Base-by-base conservation (phyloP, 2,113 vertebrate genomes). In the Tachysurus fulvidraco region DNA sequence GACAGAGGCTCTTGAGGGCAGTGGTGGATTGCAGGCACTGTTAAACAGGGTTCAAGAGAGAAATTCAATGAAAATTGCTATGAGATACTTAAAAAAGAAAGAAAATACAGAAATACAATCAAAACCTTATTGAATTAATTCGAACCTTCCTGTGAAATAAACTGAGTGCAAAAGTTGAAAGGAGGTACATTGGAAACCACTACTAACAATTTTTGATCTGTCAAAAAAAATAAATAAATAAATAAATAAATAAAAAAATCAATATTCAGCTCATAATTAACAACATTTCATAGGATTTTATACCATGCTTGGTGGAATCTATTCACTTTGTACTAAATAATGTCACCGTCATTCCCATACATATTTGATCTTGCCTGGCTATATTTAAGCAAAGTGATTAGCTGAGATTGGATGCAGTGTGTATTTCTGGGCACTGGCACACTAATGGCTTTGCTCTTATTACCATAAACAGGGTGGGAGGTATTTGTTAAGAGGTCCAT, bases 381-480 rank as follows among this genome's bases (percentile, higher is more conserved):
- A 90, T 78, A 89, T 90, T 90, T 52, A 88, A 84, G 81, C 57
- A 14, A 41, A 28, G 76, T 81, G 17, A 86, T 88, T 88, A 82
- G 81, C 28, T 77, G 52, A 88, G 84, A 84, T 84, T 81, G 13
- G 74, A 84, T 83, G 59, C 19, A 13, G 65, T 55, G 64, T 87
- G 83, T 90, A 88, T 90, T 89, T 86, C 67, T 50, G 87, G 90
- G 25, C 28, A 14, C 73, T 90, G 86, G 84, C 90, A 89, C 64
- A 80, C 76, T 84, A 65, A 88, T 86, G 52, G 46, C 65, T 82
- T 84, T 88, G 85, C 81, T 85, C 4, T 83, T 46, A 86, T 86
- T 73, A 89, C 90, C 90, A 90, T 88, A 90, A 90, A 86, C 65
- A 90, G 90, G 46, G 86, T 74, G 83, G 82, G 59, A 28, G 55